Evolutionary conservation across 1,140 invertebrate species (phyloP).

Genomic region (Pectinophora gossypiella): DNA sequence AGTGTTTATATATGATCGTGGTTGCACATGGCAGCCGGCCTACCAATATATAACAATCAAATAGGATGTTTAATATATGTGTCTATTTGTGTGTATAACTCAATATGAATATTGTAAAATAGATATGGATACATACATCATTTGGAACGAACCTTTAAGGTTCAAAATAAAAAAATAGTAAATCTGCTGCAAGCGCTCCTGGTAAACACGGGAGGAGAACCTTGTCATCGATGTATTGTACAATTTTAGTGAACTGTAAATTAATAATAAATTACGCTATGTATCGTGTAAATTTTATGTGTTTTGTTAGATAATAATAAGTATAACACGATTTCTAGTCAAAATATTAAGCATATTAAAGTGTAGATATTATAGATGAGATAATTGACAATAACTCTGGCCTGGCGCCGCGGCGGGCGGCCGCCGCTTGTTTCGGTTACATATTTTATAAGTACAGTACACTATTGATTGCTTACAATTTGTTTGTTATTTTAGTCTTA

Average conservation of each 20-base stretch:
- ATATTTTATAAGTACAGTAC: constrained; percentile 60
- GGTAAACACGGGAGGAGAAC: too few relatives aligned
- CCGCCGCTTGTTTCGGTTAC: constrained; percentile 28
- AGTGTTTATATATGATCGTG: constrained; percentile 13
- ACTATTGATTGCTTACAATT: constrained; percentile 34
- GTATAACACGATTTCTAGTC: constrained; percentile 71
- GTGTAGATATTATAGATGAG: constrained; percentile 63
- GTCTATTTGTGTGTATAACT: too few relatives aligned
- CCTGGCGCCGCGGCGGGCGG: constrained; percentile 34
- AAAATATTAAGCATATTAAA: constrained; percentile 74
- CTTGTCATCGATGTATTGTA: constrained; percentile 64
- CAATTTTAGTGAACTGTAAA: constrained; percentile 62
- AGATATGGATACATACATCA: too few relatives aligned
- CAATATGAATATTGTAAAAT: too few relatives aligned
- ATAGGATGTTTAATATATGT: too few relatives aligned
- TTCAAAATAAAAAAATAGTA: too few relatives aligned
- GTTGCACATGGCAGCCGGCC: too few relatives aligned
- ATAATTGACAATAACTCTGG: constrained; percentile 70
- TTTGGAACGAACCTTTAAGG: too few relatives aligned
- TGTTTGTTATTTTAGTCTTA: background rate
- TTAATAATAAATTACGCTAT: constrained; percentile 56
- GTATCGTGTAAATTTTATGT: constrained; percentile 66
- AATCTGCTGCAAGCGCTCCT: too few relatives aligned
- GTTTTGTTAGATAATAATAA: constrained; percentile 71
- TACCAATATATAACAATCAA: too few relatives aligned